phyloP scores from a whole-genome alignment of 2,113 vertebrate genomes.

The Noctilio leporinus region DNA sequence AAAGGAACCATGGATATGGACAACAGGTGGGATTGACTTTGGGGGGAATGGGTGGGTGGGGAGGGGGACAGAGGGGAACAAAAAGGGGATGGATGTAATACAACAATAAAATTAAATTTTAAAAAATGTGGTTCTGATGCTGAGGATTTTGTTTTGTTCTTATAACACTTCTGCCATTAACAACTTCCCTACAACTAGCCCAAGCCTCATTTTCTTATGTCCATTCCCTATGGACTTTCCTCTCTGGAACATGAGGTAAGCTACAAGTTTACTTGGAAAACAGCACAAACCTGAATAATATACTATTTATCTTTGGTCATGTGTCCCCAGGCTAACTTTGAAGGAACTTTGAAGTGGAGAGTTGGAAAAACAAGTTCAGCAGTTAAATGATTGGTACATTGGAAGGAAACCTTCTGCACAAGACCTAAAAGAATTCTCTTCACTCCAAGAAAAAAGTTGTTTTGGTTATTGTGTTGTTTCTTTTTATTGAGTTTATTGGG shows the following conservation, averaged over 20 bases:
- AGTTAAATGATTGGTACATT: not conserved
- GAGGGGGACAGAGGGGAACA: too few relatives aligned
- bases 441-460: not conserved
- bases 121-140: not conserved
- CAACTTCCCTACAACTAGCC: not conserved
- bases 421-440: not conserved
- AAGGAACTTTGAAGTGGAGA: not conserved
- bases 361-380: conserved; percentile 48
- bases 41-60: too few relatives aligned
- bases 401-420: not conserved
- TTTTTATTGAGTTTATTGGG: not conserved
- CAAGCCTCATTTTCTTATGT: not conserved
- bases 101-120: too few relatives aligned
- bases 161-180: not conserved
- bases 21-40: too few relatives aligned
- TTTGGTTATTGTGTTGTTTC: not conserved
- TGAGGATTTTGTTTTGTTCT: not conserved
- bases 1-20: too few relatives aligned
- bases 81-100: too few relatives aligned
- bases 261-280: not conserved
- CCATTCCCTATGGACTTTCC: not conserved
- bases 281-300: not conserved
- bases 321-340: not conserved
- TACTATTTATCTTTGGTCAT: not conserved
- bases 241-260: not conserved